Percentiles rank a stretch among this genome's conserved stretches.
Conservation (phyloP, 2,888 invertebrate species). For the Tenodera sinensis region DNA sequence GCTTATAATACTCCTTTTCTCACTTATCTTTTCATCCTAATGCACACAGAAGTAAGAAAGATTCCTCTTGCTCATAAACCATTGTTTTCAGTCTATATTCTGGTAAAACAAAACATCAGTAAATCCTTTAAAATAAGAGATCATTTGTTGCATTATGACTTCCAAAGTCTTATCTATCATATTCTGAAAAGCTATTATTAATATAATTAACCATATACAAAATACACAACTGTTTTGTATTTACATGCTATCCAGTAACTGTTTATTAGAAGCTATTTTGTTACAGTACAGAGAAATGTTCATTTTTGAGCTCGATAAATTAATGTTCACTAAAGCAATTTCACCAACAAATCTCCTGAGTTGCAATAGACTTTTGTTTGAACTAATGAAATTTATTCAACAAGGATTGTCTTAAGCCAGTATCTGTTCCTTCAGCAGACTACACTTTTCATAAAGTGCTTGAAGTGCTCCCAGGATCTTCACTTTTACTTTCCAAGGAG, state of each 20-base stretch:
- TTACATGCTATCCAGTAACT: neutral
- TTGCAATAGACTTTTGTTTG: neutral
- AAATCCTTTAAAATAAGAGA: too few relatives aligned
- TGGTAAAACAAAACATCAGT: too few relatives aligned
- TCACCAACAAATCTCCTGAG: neutral
- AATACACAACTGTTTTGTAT: neutral
- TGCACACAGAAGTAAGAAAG: too few relatives aligned
- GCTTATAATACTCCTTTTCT: too few relatives aligned
- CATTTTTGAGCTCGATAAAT: neutral
- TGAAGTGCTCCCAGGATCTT: slow-evolving; percentile 47
- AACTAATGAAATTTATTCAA: neutral
- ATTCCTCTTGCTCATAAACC: too few relatives aligned
- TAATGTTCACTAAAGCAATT: neutral
- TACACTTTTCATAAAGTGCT: neutral
- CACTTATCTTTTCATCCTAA: too few relatives aligned
- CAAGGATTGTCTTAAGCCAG: neutral
- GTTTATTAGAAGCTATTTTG: neutral
- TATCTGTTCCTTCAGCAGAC: neutral
- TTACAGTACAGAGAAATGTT: neutral
- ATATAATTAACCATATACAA: neutral
- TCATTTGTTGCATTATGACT: too few relatives aligned
- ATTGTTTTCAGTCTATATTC: too few relatives aligned
- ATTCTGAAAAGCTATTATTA: neutral
- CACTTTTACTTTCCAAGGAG: slow-evolving; percentile 90
- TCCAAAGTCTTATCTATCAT: too few relatives aligned